phyloP scores from a whole-genome alignment of 2,113 vertebrate genomes.

The Laticauda colubrina region DNA sequence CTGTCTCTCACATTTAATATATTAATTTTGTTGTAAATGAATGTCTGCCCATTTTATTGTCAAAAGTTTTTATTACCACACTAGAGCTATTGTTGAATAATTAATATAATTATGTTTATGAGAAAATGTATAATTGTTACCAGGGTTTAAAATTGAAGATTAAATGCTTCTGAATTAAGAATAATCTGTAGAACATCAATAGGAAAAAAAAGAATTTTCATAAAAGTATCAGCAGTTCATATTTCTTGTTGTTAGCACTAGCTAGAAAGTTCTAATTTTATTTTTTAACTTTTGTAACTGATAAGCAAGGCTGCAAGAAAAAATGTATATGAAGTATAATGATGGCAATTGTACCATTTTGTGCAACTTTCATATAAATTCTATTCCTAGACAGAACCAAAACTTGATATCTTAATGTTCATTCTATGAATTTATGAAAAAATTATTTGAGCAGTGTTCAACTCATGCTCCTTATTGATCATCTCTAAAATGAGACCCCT shows the following conservation, averaged over 20 bases:
- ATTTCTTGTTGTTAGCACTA: not conserved
- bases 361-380: not conserved
- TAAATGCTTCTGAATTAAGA: not conserved
- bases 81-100: conserved; percentile 22
- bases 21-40: not conserved
- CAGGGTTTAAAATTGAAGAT: not conserved
- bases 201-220: not conserved
- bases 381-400: not conserved
- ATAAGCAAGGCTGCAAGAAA: not conserved
- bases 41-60: conserved; percentile 8
- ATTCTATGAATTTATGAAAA: not conserved
- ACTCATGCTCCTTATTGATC: not conserved
- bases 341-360: not conserved
- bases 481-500: not conserved
- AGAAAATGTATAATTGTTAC: not conserved
- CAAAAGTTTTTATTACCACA: conserved; percentile 25
- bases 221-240: not conserved
- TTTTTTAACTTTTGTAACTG: not conserved
- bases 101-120: conserved; percentile 3
- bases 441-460: not conserved
- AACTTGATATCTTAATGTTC: not conserved
- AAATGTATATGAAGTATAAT: not conserved
- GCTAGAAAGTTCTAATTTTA: not conserved
- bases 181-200: not conserved
- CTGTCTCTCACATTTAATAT: not conserved